These are phyloP conservation scores for Latheticus oryzae DNA, from an alignment of 2,888 invertebrate genomes.

Conservation along the genomic window DNA sequence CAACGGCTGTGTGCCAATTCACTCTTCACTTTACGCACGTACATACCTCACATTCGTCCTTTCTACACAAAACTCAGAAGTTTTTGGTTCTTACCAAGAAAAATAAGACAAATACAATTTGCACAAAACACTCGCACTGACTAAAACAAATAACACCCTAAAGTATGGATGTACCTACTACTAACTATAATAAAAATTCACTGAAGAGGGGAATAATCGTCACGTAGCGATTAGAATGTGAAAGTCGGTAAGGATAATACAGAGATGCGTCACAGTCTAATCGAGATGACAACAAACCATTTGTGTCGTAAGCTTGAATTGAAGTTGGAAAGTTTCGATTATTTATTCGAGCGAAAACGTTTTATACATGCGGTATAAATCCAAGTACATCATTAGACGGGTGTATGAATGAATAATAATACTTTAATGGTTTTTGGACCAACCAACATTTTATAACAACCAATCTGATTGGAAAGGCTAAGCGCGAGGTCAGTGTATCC, in stretches of 20 bases:
- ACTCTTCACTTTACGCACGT: slow-evolving; percentile 21
- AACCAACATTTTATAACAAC: slow-evolving; percentile 54
- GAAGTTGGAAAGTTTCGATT: slow-evolving; percentile 53
- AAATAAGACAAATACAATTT: slow-evolving; percentile 25
- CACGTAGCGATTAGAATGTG: slow-evolving; percentile 46
- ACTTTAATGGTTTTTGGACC: slow-evolving; percentile 55
- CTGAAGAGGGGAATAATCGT: slow-evolving; percentile 47
- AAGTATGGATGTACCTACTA: slow-evolving; percentile 49
- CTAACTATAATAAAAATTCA: slow-evolving; percentile 51
- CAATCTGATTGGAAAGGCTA: slow-evolving; percentile 47
- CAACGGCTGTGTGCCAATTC: slow-evolving; percentile 47
- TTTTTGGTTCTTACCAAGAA: slow-evolving; percentile 9
- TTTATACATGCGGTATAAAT: slow-evolving; percentile 54
- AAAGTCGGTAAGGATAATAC: slow-evolving; percentile 6
- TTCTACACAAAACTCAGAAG: not conserved
- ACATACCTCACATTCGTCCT: slow-evolving; percentile 1
- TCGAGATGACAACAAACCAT: slow-evolving; percentile 61
- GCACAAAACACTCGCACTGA: slow-evolving; percentile 43
- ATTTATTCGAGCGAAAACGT: slow-evolving; percentile 55
- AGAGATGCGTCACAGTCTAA: slow-evolving; percentile 66
- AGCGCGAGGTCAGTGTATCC: slow-evolving; percentile 10
- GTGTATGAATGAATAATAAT: slow-evolving; percentile 54
- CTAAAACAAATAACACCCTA: slow-evolving; percentile 55
- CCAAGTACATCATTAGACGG: slow-evolving; percentile 53
- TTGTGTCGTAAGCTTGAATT: slow-evolving; percentile 63